These are phyloP conservation scores for Hystrix brachyura DNA, from an alignment of 2,113 vertebrate species.

Conservation along the genomic window DNA sequence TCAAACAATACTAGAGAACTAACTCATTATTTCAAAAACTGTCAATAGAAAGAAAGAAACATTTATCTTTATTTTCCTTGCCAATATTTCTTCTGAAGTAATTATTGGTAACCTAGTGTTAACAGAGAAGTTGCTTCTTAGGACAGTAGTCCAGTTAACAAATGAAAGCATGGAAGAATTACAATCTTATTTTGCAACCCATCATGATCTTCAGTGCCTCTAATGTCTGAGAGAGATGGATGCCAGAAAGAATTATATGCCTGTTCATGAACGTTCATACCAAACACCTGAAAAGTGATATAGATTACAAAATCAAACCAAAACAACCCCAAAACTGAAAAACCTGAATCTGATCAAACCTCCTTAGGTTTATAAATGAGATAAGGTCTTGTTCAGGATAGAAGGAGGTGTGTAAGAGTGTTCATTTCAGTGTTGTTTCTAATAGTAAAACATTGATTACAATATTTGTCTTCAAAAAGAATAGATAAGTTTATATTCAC, in stretches of 20 bases:
- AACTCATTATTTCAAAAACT: constrained; percentile 60
- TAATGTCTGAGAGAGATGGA: background rate
- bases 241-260: background rate
- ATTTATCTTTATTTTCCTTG: constrained; percentile 9
- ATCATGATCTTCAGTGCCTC: background rate
- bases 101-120: background rate
- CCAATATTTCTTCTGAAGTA: constrained; percentile 37
- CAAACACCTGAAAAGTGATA: background rate
- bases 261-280: background rate
- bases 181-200: background rate
- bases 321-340: constrained; percentile 37
- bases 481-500: constrained; percentile 46
- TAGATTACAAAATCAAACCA: constrained; percentile 3
- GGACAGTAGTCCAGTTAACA: background rate
- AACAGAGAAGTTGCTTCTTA: background rate
- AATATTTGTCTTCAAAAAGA: constrained; percentile 24
- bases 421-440: constrained; percentile 42
- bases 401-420: background rate
- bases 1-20: background rate
- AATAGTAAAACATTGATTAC: background rate
- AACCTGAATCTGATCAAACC: background rate
- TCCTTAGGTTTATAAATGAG: background rate
- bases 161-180: constrained; percentile 8
- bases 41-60: constrained; percentile 37
- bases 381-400: background rate